These are phyloP conservation scores for Serripes groenlandicus DNA, from an alignment of 2,888 invertebrate genomes.

Conservation along the genomic window DNA sequence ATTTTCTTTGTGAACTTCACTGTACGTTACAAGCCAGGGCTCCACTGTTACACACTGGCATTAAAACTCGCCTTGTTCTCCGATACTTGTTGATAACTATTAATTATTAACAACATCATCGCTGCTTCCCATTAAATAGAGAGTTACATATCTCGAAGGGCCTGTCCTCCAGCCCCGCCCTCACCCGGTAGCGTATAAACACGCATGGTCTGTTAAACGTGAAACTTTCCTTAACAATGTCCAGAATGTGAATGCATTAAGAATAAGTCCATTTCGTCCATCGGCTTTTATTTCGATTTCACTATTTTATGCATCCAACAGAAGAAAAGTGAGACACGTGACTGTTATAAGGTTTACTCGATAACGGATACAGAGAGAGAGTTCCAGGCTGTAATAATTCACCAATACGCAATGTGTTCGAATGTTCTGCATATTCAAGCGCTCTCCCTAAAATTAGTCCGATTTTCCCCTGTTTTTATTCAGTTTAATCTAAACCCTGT, in stretches of 20 bases:
- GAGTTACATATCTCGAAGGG: slow-evolving; percentile 11
- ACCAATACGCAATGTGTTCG: slow-evolving; percentile 1
- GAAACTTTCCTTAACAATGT: not conserved
- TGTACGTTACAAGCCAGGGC: slow-evolving; percentile 11
- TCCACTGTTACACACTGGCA: slow-evolving; percentile 21
- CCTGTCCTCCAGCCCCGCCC: not conserved
- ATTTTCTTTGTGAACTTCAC: no score
- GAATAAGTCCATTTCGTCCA: slow-evolving; percentile 11
- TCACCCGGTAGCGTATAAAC: not conserved
- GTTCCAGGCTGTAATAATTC: not conserved
- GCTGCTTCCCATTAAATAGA: slow-evolving; percentile 50
- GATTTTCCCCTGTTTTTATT: not conserved
- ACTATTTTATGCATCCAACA: slow-evolving; percentile 46
- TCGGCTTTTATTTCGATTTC: slow-evolving; percentile 47
- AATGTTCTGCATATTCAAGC: slow-evolving; percentile 13
- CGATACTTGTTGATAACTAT: slow-evolving; percentile 62
- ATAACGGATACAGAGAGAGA: slow-evolving; percentile 6
- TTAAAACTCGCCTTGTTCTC: slow-evolving; percentile 35
- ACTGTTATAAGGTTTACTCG: slow-evolving; percentile 32
- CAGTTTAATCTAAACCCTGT: slow-evolving; percentile 13
- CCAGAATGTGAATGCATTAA: not conserved
- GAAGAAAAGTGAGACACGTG: slow-evolving; percentile 54
- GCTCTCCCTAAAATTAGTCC: slow-evolving; percentile 6
- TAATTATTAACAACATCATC: slow-evolving; percentile 67
- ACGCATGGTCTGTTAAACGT: slow-evolving; percentile 10